A percentile compares a stretch with the other conserved stretches of the same genome.
phyloP scores from a whole-genome alignment of 2,113 vertebrate genomes.

The human region GRCh38 chr5:14857001-14857500 shows the following conservation, averaged over 20 bases:
- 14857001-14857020: background rate
- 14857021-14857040: background rate
- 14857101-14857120: background rate
- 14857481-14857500: too few relatives aligned
- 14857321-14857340: background rate
- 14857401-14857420: too few relatives aligned
- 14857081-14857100: background rate
- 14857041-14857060: background rate
- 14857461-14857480: too few relatives aligned
- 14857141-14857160: too few relatives aligned
- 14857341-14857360: background rate
- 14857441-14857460: too few relatives aligned
- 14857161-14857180: too few relatives aligned
- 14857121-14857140: background rate
- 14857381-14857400: too few relatives aligned
- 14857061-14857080: background rate
- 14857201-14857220: background rate
- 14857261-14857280: background rate
- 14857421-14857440: too few relatives aligned
- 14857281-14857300: accelerated
- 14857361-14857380: background rate
- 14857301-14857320: background rate
- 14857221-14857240: background rate
- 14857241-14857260: background rate
- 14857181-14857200: too few relatives aligned